These are phyloP conservation scores for Hermetia illucens DNA, from an alignment of 1,140 invertebrate species.

Conservation along the genomic window DNA sequence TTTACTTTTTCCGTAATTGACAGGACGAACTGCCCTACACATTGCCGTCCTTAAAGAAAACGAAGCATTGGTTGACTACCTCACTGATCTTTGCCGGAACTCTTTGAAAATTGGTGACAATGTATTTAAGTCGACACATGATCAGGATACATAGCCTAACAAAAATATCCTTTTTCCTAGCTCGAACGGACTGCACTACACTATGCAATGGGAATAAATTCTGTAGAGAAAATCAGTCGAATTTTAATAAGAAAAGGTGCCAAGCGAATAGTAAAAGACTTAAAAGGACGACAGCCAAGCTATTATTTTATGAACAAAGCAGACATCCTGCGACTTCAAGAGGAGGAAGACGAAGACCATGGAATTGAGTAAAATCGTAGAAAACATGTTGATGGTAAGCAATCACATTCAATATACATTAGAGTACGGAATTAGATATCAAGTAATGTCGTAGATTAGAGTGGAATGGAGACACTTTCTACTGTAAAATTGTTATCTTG, in stretches of 20 bases:
- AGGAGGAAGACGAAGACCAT: slow-evolving; percentile 53
- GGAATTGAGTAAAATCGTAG: neutral
- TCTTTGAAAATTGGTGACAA: slow-evolving; percentile 67
- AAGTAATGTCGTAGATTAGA: too few species aligned
- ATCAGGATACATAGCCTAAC: neutral
- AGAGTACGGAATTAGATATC: too few species aligned
- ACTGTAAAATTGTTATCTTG: too few species aligned
- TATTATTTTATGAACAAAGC: slow-evolving; percentile 87
- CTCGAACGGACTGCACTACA: slow-evolving; percentile 73
- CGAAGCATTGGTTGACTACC: slow-evolving; percentile 56
- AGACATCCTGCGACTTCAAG: slow-evolving; percentile 67
- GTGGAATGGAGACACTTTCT: too few species aligned
- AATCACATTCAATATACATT: neutral
- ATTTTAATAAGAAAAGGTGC: slow-evolving; percentile 70
- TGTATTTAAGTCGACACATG: slow-evolving; percentile 40
- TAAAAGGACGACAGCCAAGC: slow-evolving; percentile 76
- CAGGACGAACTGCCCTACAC: slow-evolving; percentile 55
- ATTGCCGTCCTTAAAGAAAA: slow-evolving; percentile 68
- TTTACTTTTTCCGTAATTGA: slow-evolving; percentile 2
- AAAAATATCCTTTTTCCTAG: slow-evolving; percentile 31
- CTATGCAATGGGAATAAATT: slow-evolving; percentile 78
- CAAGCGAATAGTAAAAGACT: slow-evolving; percentile 65
- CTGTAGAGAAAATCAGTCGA: slow-evolving; percentile 62
- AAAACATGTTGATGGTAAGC: neutral
- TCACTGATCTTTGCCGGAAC: slow-evolving; percentile 56